Evolutionary conservation across 1,140 invertebrate genomes (phyloP).

Genomic region (Drosophila bocqueti): DNA sequence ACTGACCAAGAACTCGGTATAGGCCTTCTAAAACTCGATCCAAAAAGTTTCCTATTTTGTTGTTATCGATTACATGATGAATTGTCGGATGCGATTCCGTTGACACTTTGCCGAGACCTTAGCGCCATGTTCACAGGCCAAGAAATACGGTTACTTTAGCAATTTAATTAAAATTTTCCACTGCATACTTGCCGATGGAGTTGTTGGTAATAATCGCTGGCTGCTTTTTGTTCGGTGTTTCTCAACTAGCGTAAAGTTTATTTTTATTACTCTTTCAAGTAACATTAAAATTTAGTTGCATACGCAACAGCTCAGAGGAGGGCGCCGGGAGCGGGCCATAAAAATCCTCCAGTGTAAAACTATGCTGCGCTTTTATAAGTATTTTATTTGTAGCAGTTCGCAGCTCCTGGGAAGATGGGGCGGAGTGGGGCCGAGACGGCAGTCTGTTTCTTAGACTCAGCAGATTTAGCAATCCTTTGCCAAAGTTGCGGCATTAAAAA

Average conservation of each 20-base stretch:
- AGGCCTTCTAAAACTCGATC: slow-evolving; percentile 39
- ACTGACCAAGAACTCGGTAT: slow-evolving; percentile 36
- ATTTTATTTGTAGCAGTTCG: slow-evolving; percentile 71
- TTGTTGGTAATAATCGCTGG: slow-evolving; percentile 65
- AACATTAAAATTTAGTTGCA: slow-evolving; percentile 82
- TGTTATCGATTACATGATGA: slow-evolving; percentile 73
- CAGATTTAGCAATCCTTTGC: slow-evolving; percentile 82
- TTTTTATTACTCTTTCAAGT: slow-evolving; percentile 83
- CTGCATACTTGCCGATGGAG: slow-evolving; percentile 52
- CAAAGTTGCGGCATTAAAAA: slow-evolving; percentile 81
- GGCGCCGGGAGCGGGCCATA: slow-evolving; percentile 14
- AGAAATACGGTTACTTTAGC: slow-evolving; percentile 25
- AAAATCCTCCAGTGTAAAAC: slow-evolving; percentile 60
- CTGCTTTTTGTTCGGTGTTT: slow-evolving; percentile 61
- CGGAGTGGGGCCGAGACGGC: slow-evolving; percentile 1
- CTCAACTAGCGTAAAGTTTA: slow-evolving; percentile 77
- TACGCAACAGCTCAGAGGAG: slow-evolving; percentile 50
- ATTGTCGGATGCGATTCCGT: slow-evolving; percentile 62
- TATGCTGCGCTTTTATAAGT: slow-evolving; percentile 74
- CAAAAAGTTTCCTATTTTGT: slow-evolving; percentile 34
- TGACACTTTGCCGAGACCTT: slow-evolving; percentile 55
- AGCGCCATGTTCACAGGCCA: neutral
- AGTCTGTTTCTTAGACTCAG: slow-evolving; percentile 76
- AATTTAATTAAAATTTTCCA: slow-evolving; percentile 80
- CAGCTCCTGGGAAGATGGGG: slow-evolving; percentile 4